These are phyloP conservation scores for Lerista edwardsae DNA, from an alignment of 2,797 vertebrate genomes.

Conservation along the genomic window DNA sequence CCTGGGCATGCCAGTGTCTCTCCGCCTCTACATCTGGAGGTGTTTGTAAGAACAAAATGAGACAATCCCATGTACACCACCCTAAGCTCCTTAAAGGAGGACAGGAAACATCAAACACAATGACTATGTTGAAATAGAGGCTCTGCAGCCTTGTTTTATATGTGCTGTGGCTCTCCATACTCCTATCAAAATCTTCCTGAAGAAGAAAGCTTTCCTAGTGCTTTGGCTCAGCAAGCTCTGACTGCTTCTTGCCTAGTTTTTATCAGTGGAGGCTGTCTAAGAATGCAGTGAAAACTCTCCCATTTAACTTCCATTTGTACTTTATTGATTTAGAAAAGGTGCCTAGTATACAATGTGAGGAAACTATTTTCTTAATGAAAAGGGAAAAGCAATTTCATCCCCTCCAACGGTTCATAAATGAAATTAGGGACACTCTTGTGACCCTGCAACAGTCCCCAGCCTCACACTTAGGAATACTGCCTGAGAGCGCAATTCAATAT, in stretches of 20 bases:
- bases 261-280: slow-evolving; percentile 25
- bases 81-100: not conserved
- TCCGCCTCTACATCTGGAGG: not conserved
- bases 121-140: not conserved
- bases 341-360: slow-evolving; percentile 36
- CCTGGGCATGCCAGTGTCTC: no score
- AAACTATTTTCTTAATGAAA: slow-evolving; percentile 53
- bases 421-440: slow-evolving; percentile 13
- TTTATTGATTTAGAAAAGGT: slow-evolving; percentile 60
- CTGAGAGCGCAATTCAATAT: no score
- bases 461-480: not conserved
- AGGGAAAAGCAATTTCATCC: slow-evolving; percentile 39
- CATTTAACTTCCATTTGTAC: slow-evolving; percentile 49
- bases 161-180: not conserved
- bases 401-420: not conserved
- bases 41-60: not conserved
- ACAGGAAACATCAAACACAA: not conserved
- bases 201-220: not conserved
- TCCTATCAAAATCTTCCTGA: not conserved
- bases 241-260: slow-evolving; percentile 38
- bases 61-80: not conserved
- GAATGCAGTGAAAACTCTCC: not conserved
- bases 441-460: not conserved
- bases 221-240: slow-evolving; percentile 7
- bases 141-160: not conserved